A percentile compares a stretch with the other conserved stretches of the same genome.
Conservation (phyloP, 1,140 invertebrate species). For the Steinernema feltiae region DNA sequence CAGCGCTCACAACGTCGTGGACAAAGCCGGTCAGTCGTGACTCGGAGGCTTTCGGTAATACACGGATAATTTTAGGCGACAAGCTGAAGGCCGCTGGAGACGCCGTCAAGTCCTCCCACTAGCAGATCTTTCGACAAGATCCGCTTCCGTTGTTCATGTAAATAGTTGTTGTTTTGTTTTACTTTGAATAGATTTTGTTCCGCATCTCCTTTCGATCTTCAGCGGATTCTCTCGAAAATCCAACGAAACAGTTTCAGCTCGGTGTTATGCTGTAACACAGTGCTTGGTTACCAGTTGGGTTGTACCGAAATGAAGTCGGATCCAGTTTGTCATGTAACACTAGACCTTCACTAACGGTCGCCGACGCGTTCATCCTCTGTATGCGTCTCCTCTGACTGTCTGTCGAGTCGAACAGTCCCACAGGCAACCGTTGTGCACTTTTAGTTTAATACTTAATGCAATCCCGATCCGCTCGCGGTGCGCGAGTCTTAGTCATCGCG, state of each 20-base stretch:
- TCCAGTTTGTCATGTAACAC: background rate
- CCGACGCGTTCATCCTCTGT: background rate
- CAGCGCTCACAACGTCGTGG: background rate
- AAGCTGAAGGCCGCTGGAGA: slow-evolving; percentile 1
- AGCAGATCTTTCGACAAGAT: no score
- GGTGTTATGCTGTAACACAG: background rate
- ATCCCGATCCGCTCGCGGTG: background rate
- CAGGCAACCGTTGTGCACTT: background rate
- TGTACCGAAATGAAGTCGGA: slow-evolving; percentile 13
- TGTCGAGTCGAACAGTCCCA: background rate
- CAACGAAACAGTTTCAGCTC: background rate
- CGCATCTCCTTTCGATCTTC: background rate
- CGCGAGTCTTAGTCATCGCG: no score
- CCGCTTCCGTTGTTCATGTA: no score
- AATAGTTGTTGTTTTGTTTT: background rate
- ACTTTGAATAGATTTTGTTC: background rate
- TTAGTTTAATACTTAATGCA: slow-evolving; percentile 12
- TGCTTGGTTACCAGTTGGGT: background rate
- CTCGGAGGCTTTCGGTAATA: no score
- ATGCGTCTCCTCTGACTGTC: background rate
- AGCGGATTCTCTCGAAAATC: background rate
- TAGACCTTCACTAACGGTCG: background rate
- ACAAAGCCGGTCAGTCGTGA: background rate
- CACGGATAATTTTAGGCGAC: background rate
- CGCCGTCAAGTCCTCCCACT: background rate